Evolutionary conservation across 2,888 invertebrate genomes (phyloP), one percentile per base, ranked within the genome.

Genomic region (Hypomecis punctinalis): DNA sequence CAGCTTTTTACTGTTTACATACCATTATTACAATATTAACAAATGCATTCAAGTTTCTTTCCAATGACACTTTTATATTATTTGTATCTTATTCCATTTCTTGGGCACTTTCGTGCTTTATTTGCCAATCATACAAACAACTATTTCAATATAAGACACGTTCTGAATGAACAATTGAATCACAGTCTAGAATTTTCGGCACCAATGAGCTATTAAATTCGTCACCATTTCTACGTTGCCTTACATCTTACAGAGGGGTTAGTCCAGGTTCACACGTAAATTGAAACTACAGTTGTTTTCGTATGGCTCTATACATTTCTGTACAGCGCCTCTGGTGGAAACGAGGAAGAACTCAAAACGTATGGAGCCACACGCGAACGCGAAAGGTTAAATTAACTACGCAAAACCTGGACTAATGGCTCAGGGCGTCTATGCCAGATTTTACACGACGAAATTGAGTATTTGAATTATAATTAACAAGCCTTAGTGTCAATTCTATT

Each of bases 131-230:
- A 89, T 91, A 91, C 87, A 91, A 91, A 91, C 87, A 89, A 88
- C 92, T 93, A 93, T 91, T 92, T 90, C 89, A 93, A 92, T 93
- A 93, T 93, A 92, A 93, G 93, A 93, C 93, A 92, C 93, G 90
- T 91, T 87, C 91, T 81, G 86, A 87, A 90, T 91, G 91, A 91
- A 93, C 92, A 90, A 89, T 91, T 91, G 88, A 88, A 93, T 93
- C 92, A 93, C 93, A 92, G 93, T 91, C 91, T 89, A 92, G 89
- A 90, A 91, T 89, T 88, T 91, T 91, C 92, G 91, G 92, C 92
- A 92, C 92, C 92, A 89, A 90, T 91, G 88, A 91, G 88, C 89
- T 87, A 86, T 86, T 91, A 91, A 91, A 91, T 91, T 91, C 91
- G 91, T 91, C 90, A 85, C 88, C 86, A 79, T 76, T 81, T 83